Evolutionary conservation across 2,797 vertebrate species (phyloP).

Genomic region (Cirrhinus mrigala): DNA sequence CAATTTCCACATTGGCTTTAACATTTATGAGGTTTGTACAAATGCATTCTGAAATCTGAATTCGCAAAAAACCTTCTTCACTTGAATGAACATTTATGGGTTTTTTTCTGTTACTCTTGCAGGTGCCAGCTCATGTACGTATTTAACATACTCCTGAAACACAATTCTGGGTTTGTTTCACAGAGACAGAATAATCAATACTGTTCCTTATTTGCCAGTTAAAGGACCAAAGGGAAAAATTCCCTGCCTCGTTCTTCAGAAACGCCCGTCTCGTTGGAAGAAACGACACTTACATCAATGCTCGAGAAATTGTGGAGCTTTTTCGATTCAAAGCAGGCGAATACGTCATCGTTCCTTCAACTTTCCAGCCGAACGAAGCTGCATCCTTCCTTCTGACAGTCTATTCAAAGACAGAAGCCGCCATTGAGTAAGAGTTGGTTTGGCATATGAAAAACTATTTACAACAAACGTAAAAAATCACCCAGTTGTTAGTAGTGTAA

Average conservation of each 20-base stretch:
- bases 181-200: neutral
- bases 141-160: neutral
- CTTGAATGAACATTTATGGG: neutral
- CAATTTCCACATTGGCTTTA: constrained; percentile 64
- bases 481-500: neutral
- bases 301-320: constrained; percentile 53
- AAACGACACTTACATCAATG: constrained; percentile 20
- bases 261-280: neutral
- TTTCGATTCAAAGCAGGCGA: constrained; percentile 52
- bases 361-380: constrained; percentile 29
- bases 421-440: constrained; percentile 49
- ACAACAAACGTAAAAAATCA: neutral
- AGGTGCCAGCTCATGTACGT: constrained; percentile 41
- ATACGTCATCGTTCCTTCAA: constrained; percentile 59
- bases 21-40: constrained; percentile 37
- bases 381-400: constrained; percentile 52
- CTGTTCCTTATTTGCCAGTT: neutral
- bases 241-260: constrained; percentile 54
- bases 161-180: neutral
- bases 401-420: constrained; percentile 46
- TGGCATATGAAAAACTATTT: neutral
- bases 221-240: constrained; percentile 37
- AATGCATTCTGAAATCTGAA: neutral
- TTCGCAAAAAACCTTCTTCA: neutral
- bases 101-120: neutral